These are phyloP conservation scores for Teleopsis dalmanni DNA, from an alignment of 1,140 invertebrate genomes.

Conservation along the genomic window DNA sequence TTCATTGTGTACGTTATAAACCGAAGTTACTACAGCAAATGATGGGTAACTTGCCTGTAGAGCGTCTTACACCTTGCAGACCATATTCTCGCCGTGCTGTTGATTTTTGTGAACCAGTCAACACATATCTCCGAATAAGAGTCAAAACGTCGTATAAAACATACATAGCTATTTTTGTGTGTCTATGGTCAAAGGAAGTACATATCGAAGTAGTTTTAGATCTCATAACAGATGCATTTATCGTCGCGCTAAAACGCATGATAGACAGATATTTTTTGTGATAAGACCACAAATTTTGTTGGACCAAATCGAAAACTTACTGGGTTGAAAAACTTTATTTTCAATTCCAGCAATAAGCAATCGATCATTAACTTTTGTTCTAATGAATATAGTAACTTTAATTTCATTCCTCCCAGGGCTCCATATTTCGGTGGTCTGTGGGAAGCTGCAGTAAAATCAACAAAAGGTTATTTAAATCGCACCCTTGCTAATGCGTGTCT, in stretches of 20 bases:
- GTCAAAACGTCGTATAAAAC: neutral
- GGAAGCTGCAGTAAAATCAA: slow-evolving; percentile 25
- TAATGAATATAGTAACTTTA: neutral
- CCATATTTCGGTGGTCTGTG: slow-evolving; percentile 26
- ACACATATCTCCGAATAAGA: slow-evolving; percentile 11
- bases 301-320: slow-evolving; percentile 11
- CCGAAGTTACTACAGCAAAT: neutral
- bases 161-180: slow-evolving; percentile 5
- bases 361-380: neutral
- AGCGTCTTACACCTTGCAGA: slow-evolving; percentile 1
- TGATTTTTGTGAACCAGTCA: too few species aligned
- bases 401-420: slow-evolving; percentile 11
- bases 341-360: neutral
- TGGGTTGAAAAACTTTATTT: neutral
- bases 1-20: slow-evolving; percentile 1
- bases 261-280: slow-evolving; percentile 20
- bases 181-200: slow-evolving; percentile 1
- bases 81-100: neutral
- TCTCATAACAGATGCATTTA: slow-evolving; percentile 35
- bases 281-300: slow-evolving; percentile 23
- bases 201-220: slow-evolving; percentile 8
- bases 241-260: slow-evolving; percentile 38
- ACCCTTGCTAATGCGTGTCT: slow-evolving; percentile 10
- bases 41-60: neutral
- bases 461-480: slow-evolving; percentile 22